Conservation (phyloP, 2,797 vertebrate species). For the Cynodonichthys magdalenae region DNA sequence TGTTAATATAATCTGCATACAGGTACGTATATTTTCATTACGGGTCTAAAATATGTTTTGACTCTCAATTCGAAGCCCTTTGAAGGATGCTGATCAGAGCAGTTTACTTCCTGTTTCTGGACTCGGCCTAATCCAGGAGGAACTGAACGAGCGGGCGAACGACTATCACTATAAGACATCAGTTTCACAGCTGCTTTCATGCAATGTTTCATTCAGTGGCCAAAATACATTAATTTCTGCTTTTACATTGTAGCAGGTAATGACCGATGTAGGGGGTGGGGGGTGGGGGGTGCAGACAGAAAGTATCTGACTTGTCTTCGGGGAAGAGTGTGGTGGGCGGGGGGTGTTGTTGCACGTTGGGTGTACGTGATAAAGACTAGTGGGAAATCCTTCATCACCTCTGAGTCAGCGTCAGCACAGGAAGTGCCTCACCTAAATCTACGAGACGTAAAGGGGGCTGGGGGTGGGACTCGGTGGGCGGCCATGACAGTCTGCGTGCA, state of each 20-base stretch:
- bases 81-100: conserved; percentile 72
- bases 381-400: conserved; percentile 34
- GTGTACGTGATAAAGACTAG: conserved; percentile 16
- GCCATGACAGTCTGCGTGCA: conserved; percentile 30
- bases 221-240: conserved; percentile 58
- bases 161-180: conserved; percentile 50
- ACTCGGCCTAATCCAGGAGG: conserved; percentile 1
- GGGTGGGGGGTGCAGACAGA: conserved; percentile 18
- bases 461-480: conserved; percentile 18
- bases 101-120: conserved; percentile 22
- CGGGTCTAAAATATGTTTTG: conserved; percentile 66
- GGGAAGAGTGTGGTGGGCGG: background rate
- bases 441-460: conserved; percentile 21
- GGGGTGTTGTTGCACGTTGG: conserved; percentile 24
- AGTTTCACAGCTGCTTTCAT: conserved; percentile 66
- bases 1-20: conserved; percentile 77
- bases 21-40: conserved; percentile 80
- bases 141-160: conserved; percentile 41
- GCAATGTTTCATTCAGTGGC: conserved; percentile 71
- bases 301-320: conserved; percentile 19
- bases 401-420: conserved; percentile 52
- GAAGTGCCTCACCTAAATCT: conserved; percentile 60
- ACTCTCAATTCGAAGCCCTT: conserved; percentile 80
- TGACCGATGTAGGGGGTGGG: conserved; percentile 13
- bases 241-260: conserved; percentile 47